phyloP scores from a whole-genome alignment of 2,797 vertebrate species.

The Mus minutoides region DNA sequence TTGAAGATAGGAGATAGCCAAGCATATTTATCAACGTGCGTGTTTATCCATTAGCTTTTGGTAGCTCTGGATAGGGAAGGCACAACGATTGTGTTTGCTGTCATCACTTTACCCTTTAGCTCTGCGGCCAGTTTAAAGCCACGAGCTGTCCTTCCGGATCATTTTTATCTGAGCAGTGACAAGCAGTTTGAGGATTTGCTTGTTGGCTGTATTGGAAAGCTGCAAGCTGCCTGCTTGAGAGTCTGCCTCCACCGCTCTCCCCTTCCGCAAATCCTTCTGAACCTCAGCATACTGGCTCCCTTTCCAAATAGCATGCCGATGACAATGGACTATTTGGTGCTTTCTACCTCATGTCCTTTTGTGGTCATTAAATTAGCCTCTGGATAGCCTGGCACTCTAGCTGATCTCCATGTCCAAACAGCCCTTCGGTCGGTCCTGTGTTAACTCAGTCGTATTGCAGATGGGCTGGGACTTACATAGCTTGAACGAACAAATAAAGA shows the following conservation, averaged over 20 bases:
- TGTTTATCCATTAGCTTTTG: background rate
- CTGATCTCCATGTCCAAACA: background rate
- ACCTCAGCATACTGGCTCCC: background rate
- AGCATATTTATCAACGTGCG: background rate
- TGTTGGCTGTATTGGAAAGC: background rate
- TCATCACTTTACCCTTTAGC: background rate
- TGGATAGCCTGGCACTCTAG: background rate
- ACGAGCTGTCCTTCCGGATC: background rate
- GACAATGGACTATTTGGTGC: background rate
- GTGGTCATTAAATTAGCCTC: background rate
- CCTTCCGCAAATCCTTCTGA: background rate
- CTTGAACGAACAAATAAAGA: slow-evolving; percentile 22
- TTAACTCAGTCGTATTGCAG: background rate
- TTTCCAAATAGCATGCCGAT: background rate
- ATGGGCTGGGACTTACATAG: background rate
- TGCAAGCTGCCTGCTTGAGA: background rate
- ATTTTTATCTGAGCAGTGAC: background rate
- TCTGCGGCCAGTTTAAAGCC: background rate
- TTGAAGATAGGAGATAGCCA: background rate
- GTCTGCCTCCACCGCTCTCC: background rate
- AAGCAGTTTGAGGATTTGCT: background rate
- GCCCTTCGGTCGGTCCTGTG: background rate
- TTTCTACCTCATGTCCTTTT: background rate
- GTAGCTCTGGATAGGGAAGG: background rate
- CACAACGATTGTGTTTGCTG: background rate